Evolutionary conservation across 2,888 invertebrate genomes (phyloP).

Genomic region (Xestia rhomboidea): DNA sequence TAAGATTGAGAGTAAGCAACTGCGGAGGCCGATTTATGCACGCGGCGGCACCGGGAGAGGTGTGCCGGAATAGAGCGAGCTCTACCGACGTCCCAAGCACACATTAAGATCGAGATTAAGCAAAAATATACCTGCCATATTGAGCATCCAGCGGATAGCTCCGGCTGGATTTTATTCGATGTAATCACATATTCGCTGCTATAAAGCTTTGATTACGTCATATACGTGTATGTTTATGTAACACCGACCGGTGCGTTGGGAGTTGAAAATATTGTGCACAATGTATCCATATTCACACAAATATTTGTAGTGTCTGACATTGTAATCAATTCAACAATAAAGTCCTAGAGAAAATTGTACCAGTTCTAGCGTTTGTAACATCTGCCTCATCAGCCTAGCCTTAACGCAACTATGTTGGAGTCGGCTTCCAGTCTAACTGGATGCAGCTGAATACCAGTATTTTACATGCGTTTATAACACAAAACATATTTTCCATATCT

Average conservation of each 20-base stretch:
- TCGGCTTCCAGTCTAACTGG: too few species aligned
- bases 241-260: conserved; percentile 30
- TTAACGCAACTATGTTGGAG: too few species aligned
- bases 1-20: conserved; percentile 70
- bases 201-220: conserved; percentile 64
- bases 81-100: conserved; percentile 52
- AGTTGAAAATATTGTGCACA: conserved; percentile 46
- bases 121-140: conserved; percentile 64
- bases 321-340: conserved; percentile 60
- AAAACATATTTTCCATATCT: conserved; percentile 57
- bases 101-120: conserved; percentile 69
- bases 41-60: conserved; percentile 54
- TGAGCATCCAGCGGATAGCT: conserved; percentile 64
- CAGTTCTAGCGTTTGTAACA: conserved; percentile 29
- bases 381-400: too few species aligned
- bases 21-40: conserved; percentile 64
- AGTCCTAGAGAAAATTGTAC: conserved; percentile 51
- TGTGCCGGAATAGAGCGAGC: conserved; percentile 65
- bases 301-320: conserved; percentile 58
- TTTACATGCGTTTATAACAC: conserved; percentile 17
- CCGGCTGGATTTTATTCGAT: conserved; percentile 55
- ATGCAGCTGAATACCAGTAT: too few species aligned
- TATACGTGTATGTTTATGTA: conserved; percentile 60
- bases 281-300: conserved; percentile 52
- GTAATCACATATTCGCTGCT: conserved; percentile 62